Evolutionary conservation across 2,888 invertebrate genomes (phyloP), one percentile per base, ranked within the genome.

Genomic region (Diplazon laetatorius): DNA sequence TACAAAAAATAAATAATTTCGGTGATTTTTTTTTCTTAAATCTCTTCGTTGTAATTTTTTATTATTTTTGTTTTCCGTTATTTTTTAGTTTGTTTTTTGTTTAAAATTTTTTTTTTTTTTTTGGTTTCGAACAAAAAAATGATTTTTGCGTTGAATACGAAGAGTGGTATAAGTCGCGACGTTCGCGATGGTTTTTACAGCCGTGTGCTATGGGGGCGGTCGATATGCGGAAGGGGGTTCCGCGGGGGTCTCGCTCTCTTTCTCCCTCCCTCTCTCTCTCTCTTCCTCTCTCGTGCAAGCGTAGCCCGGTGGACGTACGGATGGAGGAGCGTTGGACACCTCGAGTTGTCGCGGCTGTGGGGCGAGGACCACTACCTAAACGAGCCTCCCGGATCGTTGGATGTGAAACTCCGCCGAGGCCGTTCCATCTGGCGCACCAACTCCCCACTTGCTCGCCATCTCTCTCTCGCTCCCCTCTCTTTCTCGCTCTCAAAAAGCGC

Each of bases 381-480:
- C 89, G 88, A 87, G 87, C 88, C 87, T 86, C 90, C 90, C 89
- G 89, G 90, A 90, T 90, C 90, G 90, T 89, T 89, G 86, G 88
- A 88, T 86, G 87, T n/a, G n/a, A n/a, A 89, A 89, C 89, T 88
- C 89, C 84, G 85, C 84, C 78, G 85, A 86, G 84, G 89, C 89
- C 82, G 84, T 89, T 89, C 89, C 87, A 85, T 86, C 85, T 85
- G 85, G 84, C 89, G 90, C 88, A 83, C 89, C 80, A 85, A 84
- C 88, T 88, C 90, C 89, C 89, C 82, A 76, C 83, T 60, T 71
- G 59, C n/a, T n/a, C n/a, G 22, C 35, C 42, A 30, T 69, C 42
- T 37, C 44, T 39, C 55, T 30, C 55, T 50, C 16, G 22, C 44
- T 57, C 50, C 60, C 46, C 30, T n/a, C 22, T 42, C 39, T 42